phyloP scores from a whole-genome alignment of 2,113 vertebrate genomes.

The Trachemys scripta region DNA sequence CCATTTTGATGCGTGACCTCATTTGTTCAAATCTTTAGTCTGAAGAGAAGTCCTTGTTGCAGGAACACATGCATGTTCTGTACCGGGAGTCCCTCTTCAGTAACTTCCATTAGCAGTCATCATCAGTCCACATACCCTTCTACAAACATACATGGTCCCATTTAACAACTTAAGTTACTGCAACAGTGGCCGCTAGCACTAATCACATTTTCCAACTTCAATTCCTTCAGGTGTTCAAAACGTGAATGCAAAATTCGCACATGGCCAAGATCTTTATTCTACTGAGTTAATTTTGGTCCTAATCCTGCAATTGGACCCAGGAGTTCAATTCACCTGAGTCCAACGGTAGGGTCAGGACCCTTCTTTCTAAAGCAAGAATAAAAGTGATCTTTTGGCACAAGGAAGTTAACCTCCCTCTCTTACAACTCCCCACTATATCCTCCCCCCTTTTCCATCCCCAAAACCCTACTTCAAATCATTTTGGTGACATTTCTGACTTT shows the following conservation, averaged over 20 bases:
- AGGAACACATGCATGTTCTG: not conserved
- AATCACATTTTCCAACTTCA: not conserved
- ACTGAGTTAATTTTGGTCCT: not conserved
- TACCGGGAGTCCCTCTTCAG: not conserved
- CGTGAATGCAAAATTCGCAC: not conserved
- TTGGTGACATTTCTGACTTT: not conserved
- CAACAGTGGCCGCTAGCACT: not conserved
- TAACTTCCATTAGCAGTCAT: not conserved
- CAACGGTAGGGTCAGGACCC: not conserved
- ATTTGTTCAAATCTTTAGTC: conserved; percentile 17
- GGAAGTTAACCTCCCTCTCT: not conserved
- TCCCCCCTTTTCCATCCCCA: not conserved
- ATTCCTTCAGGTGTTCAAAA: conserved; percentile 15
- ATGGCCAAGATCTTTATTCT: not conserved
- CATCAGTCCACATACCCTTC: conserved; percentile 21
- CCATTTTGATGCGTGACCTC: not conserved
- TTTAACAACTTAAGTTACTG: not conserved
- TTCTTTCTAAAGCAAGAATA: not conserved
- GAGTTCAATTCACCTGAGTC: not conserved
- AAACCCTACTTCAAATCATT: not conserved
- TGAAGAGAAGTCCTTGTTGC: conserved; percentile 1
- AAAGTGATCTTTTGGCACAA: not conserved
- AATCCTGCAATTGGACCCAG: rapidly evolving
- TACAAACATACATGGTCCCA: conserved; percentile 14
- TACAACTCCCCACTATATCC: not conserved